Conservation (phyloP, 1,140 invertebrate species). For the Diprion similis region DNA sequence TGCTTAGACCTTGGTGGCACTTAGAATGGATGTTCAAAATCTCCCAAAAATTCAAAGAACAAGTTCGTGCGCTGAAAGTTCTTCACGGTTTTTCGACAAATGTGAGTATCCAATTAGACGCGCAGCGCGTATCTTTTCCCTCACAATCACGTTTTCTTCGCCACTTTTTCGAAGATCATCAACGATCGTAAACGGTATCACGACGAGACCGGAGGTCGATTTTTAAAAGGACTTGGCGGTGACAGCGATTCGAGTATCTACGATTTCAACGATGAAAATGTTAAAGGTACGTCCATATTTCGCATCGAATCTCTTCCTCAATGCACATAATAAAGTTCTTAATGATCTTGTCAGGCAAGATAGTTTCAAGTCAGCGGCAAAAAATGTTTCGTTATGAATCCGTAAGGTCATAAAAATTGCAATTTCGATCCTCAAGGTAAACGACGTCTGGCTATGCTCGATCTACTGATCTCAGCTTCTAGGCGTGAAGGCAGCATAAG, state of each 20-base stretch:
- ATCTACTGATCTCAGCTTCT: slow-evolving; percentile 71
- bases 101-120: not conserved
- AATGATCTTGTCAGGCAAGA: not conserved
- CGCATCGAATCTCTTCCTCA: not conserved
- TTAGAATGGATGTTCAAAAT: slow-evolving; percentile 15
- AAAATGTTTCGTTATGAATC: not conserved
- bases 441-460: slow-evolving; percentile 72
- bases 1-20: slow-evolving; percentile 14
- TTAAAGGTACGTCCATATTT: not conserved
- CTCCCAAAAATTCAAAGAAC: slow-evolving; percentile 5
- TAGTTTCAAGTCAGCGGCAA: not conserved
- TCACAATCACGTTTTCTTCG: not conserved
- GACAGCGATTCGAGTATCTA: not conserved
- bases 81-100: slow-evolving; percentile 25
- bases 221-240: slow-evolving; percentile 13
- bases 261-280: not conserved
- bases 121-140: not conserved
- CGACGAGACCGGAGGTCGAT: slow-evolving; percentile 14
- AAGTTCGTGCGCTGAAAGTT: slow-evolving; percentile 17
- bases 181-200: slow-evolving; percentile 16
- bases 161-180: slow-evolving; percentile 5
- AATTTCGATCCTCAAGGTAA: slow-evolving; percentile 49
- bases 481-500: slow-evolving; percentile 61
- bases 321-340: not conserved
- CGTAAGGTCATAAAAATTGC: not conserved